Evolutionary conservation across 1,140 invertebrate species (phyloP).

Genomic region (Zaprionus tsacasi): DNA sequence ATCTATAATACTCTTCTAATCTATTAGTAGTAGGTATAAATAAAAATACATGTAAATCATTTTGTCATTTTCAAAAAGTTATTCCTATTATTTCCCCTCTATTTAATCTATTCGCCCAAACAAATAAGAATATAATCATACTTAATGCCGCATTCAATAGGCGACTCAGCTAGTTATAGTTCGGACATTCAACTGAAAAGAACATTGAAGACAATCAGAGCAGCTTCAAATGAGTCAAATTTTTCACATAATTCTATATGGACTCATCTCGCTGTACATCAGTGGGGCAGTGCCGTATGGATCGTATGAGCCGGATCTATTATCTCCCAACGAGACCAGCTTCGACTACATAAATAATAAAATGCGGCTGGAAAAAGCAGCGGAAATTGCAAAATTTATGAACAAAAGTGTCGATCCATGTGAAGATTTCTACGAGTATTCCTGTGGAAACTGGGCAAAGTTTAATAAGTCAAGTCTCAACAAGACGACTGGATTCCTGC

Average conservation of each 20-base stretch:
- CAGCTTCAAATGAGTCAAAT: not conserved
- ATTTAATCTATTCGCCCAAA: too few species aligned
- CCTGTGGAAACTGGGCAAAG: conserved; percentile 88
- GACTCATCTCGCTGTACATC: not conserved
- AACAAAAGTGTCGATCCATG: conserved; percentile 86
- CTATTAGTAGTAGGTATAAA: too few species aligned
- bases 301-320: too few species aligned
- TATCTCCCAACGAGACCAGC: not conserved
- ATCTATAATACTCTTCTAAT: too few species aligned
- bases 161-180: not conserved
- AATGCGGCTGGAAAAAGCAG: conserved; percentile 53
- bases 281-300: not conserved
- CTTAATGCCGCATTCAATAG: too few species aligned
- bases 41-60: too few species aligned
- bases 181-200: conserved; percentile 1
- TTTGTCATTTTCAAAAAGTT: too few species aligned
- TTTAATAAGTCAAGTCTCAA: conserved; percentile 57
- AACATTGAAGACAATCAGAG: not conserved
- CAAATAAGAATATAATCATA: too few species aligned
- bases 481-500: conserved; percentile 64
- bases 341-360: conserved; percentile 1
- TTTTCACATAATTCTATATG: conserved; percentile 11
- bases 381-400: conserved; percentile 79
- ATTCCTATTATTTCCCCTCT: too few species aligned
- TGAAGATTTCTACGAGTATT: conserved; percentile 87